Evolutionary conservation across 2,888 invertebrate species (phyloP), one percentile per base, ranked within the genome.

Genomic region (Epinotia ramella): DNA sequence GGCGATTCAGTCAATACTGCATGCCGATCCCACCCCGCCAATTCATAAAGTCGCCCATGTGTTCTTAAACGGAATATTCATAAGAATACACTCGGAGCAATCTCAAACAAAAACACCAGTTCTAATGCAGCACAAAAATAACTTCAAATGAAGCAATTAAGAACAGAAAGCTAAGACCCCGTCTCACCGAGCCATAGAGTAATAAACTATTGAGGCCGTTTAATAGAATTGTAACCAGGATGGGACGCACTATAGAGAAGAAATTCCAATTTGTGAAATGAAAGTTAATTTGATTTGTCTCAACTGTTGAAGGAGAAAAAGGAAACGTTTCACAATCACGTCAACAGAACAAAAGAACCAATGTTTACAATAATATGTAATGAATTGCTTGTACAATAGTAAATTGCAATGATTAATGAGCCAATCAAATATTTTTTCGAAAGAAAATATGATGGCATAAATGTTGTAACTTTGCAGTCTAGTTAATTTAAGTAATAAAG

Each of bases 221-320:
- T 74, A 66, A 77, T 71, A 62, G 66, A 73, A 68, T 49, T 60
- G 62, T 64, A 63, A 76, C 74, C 64, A 65, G 46, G 56, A 59
- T 59, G n/a, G 53, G 56, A 77, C 70, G 74, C 70, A 77, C 53
- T 65, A 49, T 72, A 33, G 73, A 71, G 57, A n/a, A 73, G 78
- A 80, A 81, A 83, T 85, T 80, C 79, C 81, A 82, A 86, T 83
- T 84, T 81, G 56, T 66, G 73, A 81, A 81, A 84, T 80, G 80
- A 80, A 79, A 79, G 79, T 78, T 83, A 81, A 85, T 83, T 83
- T 78, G 78, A 81, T 82, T 79, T 78, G 78, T 71, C 66, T 67
- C 57, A 33, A 69, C 68, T 46, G 69, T 24, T 59, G 1, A 73
- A 28, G 18, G 46, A 18, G 18, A 28, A 33, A 6, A 56, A 62